phyloP scores from a whole-genome alignment of 2,113 vertebrate genomes.

The Pluvianellus socialis region DNA sequence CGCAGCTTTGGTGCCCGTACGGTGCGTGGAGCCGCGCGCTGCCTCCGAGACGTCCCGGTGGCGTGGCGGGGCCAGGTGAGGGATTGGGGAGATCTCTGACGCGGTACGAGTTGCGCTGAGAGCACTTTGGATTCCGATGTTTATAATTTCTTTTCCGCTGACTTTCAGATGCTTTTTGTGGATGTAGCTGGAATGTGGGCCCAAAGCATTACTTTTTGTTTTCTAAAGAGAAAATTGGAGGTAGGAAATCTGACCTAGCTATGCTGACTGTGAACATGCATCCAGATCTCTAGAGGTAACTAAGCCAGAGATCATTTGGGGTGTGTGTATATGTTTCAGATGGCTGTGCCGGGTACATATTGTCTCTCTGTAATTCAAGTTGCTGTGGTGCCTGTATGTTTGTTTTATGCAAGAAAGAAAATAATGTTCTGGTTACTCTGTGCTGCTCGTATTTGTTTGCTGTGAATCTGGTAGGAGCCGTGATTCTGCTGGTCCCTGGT shows the following conservation, averaged over 20 bases:
- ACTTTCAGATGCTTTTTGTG: not conserved
- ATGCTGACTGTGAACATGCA: rapidly evolving
- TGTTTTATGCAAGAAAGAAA: not conserved
- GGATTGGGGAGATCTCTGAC: rapidly evolving
- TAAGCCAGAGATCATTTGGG: rapidly evolving
- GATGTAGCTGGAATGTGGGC: not conserved
- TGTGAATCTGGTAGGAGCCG: not conserved
- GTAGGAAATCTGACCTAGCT: not conserved
- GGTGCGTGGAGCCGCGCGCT: rapidly evolving
- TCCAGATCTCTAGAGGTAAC: not conserved
- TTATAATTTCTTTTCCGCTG: not conserved
- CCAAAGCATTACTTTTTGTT: not conserved
- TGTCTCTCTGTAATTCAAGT: not conserved
- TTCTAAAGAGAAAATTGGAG: not conserved
- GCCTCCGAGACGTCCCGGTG: rapidly evolving
- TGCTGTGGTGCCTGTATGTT: not conserved
- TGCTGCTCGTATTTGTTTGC: not conserved
- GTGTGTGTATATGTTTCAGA: rapidly evolving
- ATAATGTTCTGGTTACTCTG: not conserved
- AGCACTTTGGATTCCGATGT: not conserved
- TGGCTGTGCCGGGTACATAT: not conserved
- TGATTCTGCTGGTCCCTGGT: not conserved
- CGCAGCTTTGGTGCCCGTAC: rapidly evolving
- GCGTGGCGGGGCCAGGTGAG: not conserved
- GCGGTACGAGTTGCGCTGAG: rapidly evolving